A percentile compares a stretch with the other conserved stretches of the same genome.
Evolutionary conservation across 2,888 invertebrate species (phyloP).

Genomic region (Lasioglossum zephyrum): DNA sequence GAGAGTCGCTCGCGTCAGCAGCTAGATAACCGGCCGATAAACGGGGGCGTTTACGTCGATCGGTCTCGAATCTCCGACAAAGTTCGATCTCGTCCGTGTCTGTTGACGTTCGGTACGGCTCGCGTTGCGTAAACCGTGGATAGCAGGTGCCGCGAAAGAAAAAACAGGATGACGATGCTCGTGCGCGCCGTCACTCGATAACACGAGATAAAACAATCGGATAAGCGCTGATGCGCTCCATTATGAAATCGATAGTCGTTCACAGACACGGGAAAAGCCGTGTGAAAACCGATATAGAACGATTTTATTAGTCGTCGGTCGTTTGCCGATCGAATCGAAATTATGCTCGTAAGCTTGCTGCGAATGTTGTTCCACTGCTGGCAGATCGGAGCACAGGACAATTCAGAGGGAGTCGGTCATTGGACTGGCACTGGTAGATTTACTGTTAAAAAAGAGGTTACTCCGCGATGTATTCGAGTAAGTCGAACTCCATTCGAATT

Average conservation of each 20-base stretch:
- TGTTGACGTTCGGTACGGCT: neutral
- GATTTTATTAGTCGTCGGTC: neutral
- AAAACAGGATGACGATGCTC: neutral
- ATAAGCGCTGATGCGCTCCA: neutral
- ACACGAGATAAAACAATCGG: conserved; percentile 1
- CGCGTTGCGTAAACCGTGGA: conserved; percentile 2
- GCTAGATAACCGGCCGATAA: neutral
- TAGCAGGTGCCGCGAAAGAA: neutral
- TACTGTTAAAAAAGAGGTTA: neutral
- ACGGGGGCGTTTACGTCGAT: conserved; percentile 31
- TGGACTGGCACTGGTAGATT: no score
- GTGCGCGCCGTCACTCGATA: neutral
- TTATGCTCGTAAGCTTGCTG: neutral
- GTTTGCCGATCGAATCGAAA: conserved; percentile 1
- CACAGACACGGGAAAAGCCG: neutral
- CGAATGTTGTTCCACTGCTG: neutral
- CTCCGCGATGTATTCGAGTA: neutral
- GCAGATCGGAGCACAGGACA: neutral
- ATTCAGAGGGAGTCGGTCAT: neutral
- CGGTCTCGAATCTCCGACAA: neutral
- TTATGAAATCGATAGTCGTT: neutral
- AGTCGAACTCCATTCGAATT: neutral
- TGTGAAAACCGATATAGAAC: neutral
- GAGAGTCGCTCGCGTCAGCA: neutral
- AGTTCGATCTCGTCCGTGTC: neutral